Base-by-base conservation (phyloP, 2,888 invertebrate species). In the Abrostola triplasia region DNA sequence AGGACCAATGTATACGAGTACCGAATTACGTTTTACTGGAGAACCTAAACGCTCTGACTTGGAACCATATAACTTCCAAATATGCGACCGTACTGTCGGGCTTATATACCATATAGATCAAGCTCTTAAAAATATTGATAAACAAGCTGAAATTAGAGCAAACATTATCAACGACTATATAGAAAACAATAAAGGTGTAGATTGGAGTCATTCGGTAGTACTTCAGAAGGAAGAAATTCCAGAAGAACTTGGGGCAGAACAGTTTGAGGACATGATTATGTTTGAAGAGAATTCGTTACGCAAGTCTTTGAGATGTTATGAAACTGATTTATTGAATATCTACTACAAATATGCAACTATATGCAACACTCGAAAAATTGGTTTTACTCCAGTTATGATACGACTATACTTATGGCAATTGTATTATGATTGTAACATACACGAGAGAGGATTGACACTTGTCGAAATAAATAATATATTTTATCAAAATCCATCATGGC, bases 361-460 rank as follows among this genome's bases (percentile, higher is more conserved):
- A 63, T 93, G 92, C 70, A 92, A 92, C 54, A 83, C 76, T 5
- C 86, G 90, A 70, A 82, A 87, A 70, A 86, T 92, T 59, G 11
- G 80, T 65, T 92, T 93, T 75, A 89, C 86, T 50, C 92, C 95
- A 9, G 76, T 95, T 37, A 81, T 96, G 75, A 94, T 94, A 65
- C 91, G 95, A 52, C 77, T 96, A 41, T 95, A 95, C 77, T 83
- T 96, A 36, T 96, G 96, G 96, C 96, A 96, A 81, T 86, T 96
- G 36, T 95, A 95, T 85, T 91, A 93, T 64, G 96, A 96, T 77
- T 95, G 95, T 56, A 91, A 91, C 42, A 83, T 96, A 57, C 91
- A 95, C 59, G 86, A 91, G 38, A 93, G 91, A 76, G 92, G 92
- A 4, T 79, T 95, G 51, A 94, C 95, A 12, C 85, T 96, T 5